Percentiles rank a stretch among this genome's conserved stretches.
These are phyloP conservation scores for Podocnemis expansa DNA, from an alignment of 2,113 vertebrate species.

Conservation along the genomic window DNA sequence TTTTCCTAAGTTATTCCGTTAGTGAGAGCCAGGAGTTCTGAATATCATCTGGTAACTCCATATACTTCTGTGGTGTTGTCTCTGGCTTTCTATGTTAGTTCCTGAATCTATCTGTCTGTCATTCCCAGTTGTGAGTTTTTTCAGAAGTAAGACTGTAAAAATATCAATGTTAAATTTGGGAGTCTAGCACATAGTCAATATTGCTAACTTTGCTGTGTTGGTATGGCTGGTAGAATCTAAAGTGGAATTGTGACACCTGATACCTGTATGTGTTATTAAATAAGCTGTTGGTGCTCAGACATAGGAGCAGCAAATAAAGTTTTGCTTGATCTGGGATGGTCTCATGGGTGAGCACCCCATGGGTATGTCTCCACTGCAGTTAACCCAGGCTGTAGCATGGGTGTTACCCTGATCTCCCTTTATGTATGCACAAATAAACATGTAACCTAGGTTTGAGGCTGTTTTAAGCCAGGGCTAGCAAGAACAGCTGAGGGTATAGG, in stretches of 20 bases:
- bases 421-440: too few relatives aligned
- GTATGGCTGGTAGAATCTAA: background rate
- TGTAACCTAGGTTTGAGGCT: too few relatives aligned
- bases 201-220: background rate
- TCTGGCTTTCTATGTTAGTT: background rate
- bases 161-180: accelerated
- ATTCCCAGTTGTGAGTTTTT: background rate
- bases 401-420: too few relatives aligned
- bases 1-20: background rate
- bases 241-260: background rate
- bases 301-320: too few relatives aligned
- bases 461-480: background rate
- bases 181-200: background rate
- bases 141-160: background rate
- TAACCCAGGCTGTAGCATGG: too few relatives aligned
- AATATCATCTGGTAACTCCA: background rate
- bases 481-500: background rate
- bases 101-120: background rate
- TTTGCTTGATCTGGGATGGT: background rate
- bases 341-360: background rate
- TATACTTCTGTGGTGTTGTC: background rate
- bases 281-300: background rate
- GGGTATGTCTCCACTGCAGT: too few relatives aligned
- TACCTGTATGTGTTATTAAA: background rate
- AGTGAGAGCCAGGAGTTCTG: background rate